phyloP scores from a whole-genome alignment of 2,888 invertebrate species.

The Holacanthella duospinosa region DNA sequence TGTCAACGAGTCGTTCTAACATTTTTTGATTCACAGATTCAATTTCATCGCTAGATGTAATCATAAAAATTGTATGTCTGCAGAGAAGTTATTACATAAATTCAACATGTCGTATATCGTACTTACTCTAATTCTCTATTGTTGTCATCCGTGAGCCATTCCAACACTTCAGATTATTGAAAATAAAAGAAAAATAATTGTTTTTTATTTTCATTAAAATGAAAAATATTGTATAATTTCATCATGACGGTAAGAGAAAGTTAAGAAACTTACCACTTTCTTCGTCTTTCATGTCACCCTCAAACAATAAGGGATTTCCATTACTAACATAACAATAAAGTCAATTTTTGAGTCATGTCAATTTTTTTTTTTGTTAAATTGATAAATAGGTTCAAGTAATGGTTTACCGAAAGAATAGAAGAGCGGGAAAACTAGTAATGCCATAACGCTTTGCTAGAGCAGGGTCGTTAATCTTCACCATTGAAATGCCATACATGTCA shows the following conservation, averaged over 20 bases:
- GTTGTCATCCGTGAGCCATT: constrained; percentile 87
- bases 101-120: not conserved
- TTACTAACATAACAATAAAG: constrained; percentile 44
- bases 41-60: constrained; percentile 86
- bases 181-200: not conserved
- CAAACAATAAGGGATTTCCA: constrained; percentile 76
- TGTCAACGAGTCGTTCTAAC: constrained; percentile 70
- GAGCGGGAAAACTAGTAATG: constrained; percentile 84
- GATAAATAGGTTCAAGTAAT: not conserved
- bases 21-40: constrained; percentile 84
- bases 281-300: constrained; percentile 45
- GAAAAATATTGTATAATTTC: constrained; percentile 3
- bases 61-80: too few relatives aligned
- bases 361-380: too few relatives aligned
- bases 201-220: not conserved
- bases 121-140: constrained; percentile 61
- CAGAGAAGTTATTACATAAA: not conserved
- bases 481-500: constrained; percentile 82
- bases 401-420: constrained; percentile 47
- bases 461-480: constrained; percentile 86
- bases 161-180: constrained; percentile 65
- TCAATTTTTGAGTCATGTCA: too few relatives aligned
- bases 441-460: constrained; percentile 61
- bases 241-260: too few relatives aligned
- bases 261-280: constrained; percentile 24